Evolutionary conservation across 2,888 invertebrate species (phyloP).

Genomic region (Eristalis pertinax): DNA sequence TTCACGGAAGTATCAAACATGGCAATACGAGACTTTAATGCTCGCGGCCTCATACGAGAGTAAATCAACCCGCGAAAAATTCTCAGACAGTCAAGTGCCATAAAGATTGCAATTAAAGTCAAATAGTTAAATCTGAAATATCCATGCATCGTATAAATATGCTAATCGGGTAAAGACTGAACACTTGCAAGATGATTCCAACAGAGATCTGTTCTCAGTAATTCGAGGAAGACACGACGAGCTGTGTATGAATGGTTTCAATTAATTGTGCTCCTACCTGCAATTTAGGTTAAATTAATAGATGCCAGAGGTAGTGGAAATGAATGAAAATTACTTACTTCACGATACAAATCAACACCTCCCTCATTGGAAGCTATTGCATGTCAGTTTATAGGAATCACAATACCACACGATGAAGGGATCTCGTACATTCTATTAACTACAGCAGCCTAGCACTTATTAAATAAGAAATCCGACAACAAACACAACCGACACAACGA

Average conservation of each 20-base stretch:
- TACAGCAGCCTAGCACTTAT: background rate
- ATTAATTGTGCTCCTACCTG: background rate
- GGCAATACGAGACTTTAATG: no score
- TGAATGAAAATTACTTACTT: background rate
- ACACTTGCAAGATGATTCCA: background rate
- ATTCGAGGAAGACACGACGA: background rate
- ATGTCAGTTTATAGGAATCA: background rate
- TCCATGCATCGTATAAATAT: background rate
- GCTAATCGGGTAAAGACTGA: background rate
- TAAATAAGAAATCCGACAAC: background rate
- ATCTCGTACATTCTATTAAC: background rate
- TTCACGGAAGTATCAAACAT: background rate
- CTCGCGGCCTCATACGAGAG: background rate
- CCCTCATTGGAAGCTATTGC: background rate
- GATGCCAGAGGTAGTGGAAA: background rate
- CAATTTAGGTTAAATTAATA: background rate
- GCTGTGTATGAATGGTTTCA: no score
- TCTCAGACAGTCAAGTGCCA: background rate
- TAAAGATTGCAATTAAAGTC: background rate
- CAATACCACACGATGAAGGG: background rate
- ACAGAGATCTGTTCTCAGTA: background rate
- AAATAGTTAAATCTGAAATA: background rate
- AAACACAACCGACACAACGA: background rate
- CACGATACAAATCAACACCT: background rate
- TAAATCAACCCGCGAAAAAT: background rate